Conservation (phyloP, 2,797 vertebrate genomes). For the Mormyrus proboscirostris region DNA sequence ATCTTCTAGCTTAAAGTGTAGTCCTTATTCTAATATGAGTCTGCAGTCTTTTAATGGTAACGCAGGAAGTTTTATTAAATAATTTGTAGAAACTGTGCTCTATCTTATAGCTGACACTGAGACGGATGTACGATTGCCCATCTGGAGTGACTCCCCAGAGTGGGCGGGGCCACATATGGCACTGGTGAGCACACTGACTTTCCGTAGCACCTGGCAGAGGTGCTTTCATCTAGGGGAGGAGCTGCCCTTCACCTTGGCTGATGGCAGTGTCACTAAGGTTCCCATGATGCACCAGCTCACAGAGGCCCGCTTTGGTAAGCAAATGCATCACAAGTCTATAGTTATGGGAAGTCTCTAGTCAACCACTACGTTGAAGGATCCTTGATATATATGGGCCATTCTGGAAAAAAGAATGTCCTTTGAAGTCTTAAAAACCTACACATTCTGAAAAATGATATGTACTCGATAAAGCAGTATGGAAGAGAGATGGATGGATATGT, state of each 20-base stretch:
- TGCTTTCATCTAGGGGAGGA: conserved; percentile 70
- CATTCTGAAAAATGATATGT: neutral
- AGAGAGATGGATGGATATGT: neutral
- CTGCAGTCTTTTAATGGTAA: neutral
- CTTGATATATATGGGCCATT: neutral
- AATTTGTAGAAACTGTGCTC: neutral
- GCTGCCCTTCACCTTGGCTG: conserved; percentile 67
- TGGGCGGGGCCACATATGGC: conserved; percentile 56
- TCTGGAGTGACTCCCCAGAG: conserved; percentile 30
- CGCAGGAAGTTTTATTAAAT: neutral
- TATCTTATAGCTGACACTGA: neutral
- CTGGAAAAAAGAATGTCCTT: neutral
- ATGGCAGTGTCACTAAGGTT: conserved; percentile 69
- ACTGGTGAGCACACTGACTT: conserved; percentile 72
- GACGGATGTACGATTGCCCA: conserved; percentile 35
- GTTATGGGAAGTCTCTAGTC: neutral
- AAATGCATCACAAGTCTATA: neutral
- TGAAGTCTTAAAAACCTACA: neutral
- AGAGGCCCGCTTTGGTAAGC: conserved; percentile 78
- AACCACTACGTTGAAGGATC: neutral
- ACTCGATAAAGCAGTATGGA: neutral
- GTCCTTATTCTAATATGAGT: neutral
- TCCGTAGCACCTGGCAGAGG: conserved; percentile 78
- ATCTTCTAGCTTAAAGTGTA: neutral
- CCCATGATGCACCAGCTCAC: conserved; percentile 80